Base-by-base conservation (phyloP, 2,797 vertebrate species). In the Cuniculus paca region DNA sequence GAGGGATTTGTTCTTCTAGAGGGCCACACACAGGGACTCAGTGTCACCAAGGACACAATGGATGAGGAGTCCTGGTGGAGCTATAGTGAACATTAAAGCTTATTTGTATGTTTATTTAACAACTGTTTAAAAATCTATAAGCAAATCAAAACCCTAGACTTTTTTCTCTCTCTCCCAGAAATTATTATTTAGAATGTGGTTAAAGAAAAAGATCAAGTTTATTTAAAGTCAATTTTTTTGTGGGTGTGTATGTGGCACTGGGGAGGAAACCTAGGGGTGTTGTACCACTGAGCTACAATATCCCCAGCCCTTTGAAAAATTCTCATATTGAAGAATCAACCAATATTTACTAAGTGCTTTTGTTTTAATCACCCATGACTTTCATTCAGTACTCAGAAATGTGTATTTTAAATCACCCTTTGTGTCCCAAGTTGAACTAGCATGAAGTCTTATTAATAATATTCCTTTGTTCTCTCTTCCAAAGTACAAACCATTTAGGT, bases 331-430 rank as follows among this genome's bases (percentile, higher is more conserved):
- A 75, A 97, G 52, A 96, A 90, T 86, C 81, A 87, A 22, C 85
- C 31, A 93, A 90, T 77, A 48, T 91, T 88, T 96, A 79, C 87
- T 92, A 90, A 81, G 68, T 95, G 68, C 72, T 63, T 96, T 93
- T 92, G 77, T 28, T 92, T 94, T 90, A 88, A 50, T 74, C 63
- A 84, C 52, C 20, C 56, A 24, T 93, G 90, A 58, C 63, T 85
- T 96, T 93, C 9, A 81, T 77, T 91, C 84, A 93, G 63, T 91
- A 58, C 60, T 81, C 63, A 95, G 81, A 96, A 93, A 42, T 79
- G 50, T 96, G 8, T 63, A 87, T 84, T 74, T 95, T 90, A 36
- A 77, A 82, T 31, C 36, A 72, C 52, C 42, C 63, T 87, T 79
- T 93, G n/a, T 91, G 50, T 72, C 63, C 31, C 24, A 17, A 90